Percentiles rank a stretch among this genome's conserved stretches.
These are phyloP conservation scores for Epizoanthus ramosus DNA, from an alignment of 92 coral and sea anemone genomes.

Conservation along the genomic window DNA sequence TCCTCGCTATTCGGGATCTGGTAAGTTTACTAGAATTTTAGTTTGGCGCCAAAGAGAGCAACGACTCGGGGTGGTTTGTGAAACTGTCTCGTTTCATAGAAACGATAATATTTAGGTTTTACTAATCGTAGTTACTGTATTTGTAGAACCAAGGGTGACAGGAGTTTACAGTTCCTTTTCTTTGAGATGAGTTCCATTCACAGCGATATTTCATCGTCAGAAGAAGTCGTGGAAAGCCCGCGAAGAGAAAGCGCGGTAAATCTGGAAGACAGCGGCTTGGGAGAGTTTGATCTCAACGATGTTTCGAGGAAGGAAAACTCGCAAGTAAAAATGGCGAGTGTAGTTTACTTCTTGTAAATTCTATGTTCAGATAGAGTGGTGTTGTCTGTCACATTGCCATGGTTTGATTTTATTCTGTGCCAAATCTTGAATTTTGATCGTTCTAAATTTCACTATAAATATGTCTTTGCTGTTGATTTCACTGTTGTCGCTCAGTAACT, in stretches of 20 bases:
- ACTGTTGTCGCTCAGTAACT: background rate
- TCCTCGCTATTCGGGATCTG: slow-evolving; percentile 12
- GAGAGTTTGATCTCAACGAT: slow-evolving; percentile 54
- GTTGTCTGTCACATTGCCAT: background rate
- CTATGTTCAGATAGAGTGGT: background rate
- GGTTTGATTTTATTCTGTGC: background rate
- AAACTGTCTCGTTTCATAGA: slow-evolving; percentile 27
- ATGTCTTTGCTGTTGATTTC: slow-evolving; percentile 2
- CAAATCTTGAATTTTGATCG: background rate
- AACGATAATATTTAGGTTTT: background rate
- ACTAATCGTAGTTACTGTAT: background rate
- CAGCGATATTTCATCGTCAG: slow-evolving; percentile 30
- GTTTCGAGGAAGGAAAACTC: slow-evolving; percentile 51
- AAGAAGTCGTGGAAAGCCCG: slow-evolving; percentile 57
- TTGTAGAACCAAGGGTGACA: background rate
- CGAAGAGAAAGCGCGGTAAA: slow-evolving; percentile 51
- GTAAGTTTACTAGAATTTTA: slow-evolving; percentile 4
- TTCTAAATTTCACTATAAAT: background rate
- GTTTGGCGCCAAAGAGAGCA: slow-evolving; percentile 27
- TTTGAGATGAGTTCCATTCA: slow-evolving; percentile 10
- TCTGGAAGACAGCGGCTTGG: slow-evolving; percentile 72
- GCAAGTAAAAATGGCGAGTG: slow-evolving; percentile 51
- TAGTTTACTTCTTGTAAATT: background rate
- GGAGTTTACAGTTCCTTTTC: background rate
- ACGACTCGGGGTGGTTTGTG: slow-evolving; percentile 7